Percentiles rank a stretch among this genome's conserved stretches.
Evolutionary conservation across 37 sponge, comb jelly and placozoan genomes (phyloP).

Genomic region (Cladorhizidae sp.): DNA sequence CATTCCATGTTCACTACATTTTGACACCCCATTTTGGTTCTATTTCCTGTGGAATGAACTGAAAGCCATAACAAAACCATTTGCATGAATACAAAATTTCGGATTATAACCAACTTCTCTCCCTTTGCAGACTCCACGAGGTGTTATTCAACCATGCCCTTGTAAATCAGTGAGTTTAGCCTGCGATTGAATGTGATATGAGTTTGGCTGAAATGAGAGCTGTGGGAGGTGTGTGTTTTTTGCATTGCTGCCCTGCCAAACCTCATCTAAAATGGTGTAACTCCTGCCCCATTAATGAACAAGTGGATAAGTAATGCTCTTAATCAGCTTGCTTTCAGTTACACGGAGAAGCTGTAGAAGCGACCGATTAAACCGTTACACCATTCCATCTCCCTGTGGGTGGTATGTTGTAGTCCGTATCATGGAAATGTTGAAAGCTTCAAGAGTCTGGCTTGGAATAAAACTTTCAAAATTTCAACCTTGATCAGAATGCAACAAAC

Average conservation of each 20-base stretch:
- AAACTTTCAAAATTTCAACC: conserved; percentile 56
- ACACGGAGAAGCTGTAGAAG: conserved; percentile 51
- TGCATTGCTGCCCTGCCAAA: conserved; percentile 31
- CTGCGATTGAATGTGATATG: neutral
- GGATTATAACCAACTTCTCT: conserved; percentile 14
- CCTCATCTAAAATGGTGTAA: conserved; percentile 57
- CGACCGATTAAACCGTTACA: conserved; percentile 51
- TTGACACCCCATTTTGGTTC: conserved; percentile 43
- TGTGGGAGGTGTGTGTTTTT: neutral
- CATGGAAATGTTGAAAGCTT: conserved; percentile 46
- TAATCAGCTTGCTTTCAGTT: conserved; percentile 2
- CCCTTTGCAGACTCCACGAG: conserved; percentile 9
- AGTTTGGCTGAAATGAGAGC: too few relatives aligned
- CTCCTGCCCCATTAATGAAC: conserved; percentile 28
- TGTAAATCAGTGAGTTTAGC: conserved; percentile 15
- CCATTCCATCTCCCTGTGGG: conserved; percentile 62
- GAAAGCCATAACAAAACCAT: conserved; percentile 43
- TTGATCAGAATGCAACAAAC: conserved; percentile 61
- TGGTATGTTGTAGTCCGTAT: conserved; percentile 50
- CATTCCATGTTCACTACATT: conserved; percentile 1
- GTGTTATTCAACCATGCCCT: conserved; percentile 27
- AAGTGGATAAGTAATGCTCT: conserved; percentile 53
- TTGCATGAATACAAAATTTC: neutral
- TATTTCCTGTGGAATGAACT: conserved; percentile 35
- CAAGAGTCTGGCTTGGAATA: conserved; percentile 22